Base-by-base conservation (phyloP, 1,140 invertebrate genomes). In the Caerostris extrusa region DNA sequence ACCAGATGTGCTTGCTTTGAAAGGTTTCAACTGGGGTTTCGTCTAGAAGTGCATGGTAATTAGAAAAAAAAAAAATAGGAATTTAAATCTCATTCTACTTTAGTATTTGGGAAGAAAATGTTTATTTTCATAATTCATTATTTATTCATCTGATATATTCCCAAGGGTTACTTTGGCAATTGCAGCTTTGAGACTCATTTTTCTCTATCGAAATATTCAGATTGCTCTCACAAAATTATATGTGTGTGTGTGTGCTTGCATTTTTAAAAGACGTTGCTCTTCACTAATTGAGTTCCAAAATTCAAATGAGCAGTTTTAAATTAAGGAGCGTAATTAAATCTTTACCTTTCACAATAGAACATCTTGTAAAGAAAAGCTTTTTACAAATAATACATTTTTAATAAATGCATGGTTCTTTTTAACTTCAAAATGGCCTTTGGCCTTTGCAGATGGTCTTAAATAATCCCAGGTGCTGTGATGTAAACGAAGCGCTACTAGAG, bases 291-390 rank as follows among this genome's bases (percentile, higher is more conserved):
- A 67, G 61, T n/a, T 1, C 12, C 61, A n/a, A 67, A 67, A 67
- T 67, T 67, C 14, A 67, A 67, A n/a, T 67, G 61, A 67, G 61
- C 61, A 67, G 61, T 67, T 67, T 67, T 67, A 67, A 67, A 67
- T 67, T 67, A 67, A 67, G 61, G 14, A n/a, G 61, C 0, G 61
- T n/a, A 67, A 67, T 67, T 67, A 67, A 67, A 67, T 7, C 17
- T 67, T 17, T 67, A n/a, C 61, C 61, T 67, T 67, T 67, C n/a
- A 67, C 3, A 17, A 6, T n/a, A 17, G 61, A n/a, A n/a, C n/a
- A 67, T n/a, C 7, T 17, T 12, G 17, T n/a, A 67, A 67, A 67
- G 61, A 5, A 67, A 67, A 67, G n/a, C 61, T 10, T 67, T 67
- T 67, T 67, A 17, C 14, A 67, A 14, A n/a, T 17, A 67, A 17